Evolutionary conservation across 2,797 vertebrate species (phyloP), one percentile per base, ranked within the genome.

Genomic region (Platalea minor): DNA sequence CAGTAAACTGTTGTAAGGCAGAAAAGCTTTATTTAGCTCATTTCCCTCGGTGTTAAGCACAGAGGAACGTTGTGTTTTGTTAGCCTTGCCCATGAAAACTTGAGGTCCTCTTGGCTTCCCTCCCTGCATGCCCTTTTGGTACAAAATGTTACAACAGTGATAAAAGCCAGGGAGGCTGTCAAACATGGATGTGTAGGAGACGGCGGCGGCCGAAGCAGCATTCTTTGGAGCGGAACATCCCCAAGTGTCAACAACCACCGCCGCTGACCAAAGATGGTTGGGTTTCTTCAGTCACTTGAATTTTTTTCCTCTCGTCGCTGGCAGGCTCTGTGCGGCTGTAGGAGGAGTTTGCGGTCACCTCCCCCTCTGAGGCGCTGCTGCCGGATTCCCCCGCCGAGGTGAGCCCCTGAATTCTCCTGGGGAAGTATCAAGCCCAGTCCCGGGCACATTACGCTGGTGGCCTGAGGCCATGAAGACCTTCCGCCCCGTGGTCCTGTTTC

Each of bases 241-340:
- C 45, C 19, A 16, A 90, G 43, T 76, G 59, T 93, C 92, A 94
- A 95, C 96, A 95, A 76, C 59, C 67, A 26, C 18, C 0, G 9
- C 88, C 11, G 56, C 88, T 97, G 95, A 93, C 96, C 96, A 96
- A 96, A 97, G 90, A 96, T 97, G 96, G 96, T 87, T 57, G 56
- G 81, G 81, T 95, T 96, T 92, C 81, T 89, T 69, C 45, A 73
- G 70, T 67, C 60, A 20, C 81, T 85, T 76, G 78, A 70, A 20
- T 90, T 73, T 84, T 95, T 96, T 82, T 48, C 41, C 57, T 65
- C 81, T 79, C 37, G 3, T 77, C 83, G 2, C 84, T 83, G 94
- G 67, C 90, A 95, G 93, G 86, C 84, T 89, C 80, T 31, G 46
- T 17, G 74, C 8, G 3, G 68, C 80, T 64, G 93, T 91, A 89